Percentiles rank a stretch among this genome's conserved stretches.
Conservation (phyloP, 2,797 vertebrate species). For the Cyprinodon diabolis region DNA sequence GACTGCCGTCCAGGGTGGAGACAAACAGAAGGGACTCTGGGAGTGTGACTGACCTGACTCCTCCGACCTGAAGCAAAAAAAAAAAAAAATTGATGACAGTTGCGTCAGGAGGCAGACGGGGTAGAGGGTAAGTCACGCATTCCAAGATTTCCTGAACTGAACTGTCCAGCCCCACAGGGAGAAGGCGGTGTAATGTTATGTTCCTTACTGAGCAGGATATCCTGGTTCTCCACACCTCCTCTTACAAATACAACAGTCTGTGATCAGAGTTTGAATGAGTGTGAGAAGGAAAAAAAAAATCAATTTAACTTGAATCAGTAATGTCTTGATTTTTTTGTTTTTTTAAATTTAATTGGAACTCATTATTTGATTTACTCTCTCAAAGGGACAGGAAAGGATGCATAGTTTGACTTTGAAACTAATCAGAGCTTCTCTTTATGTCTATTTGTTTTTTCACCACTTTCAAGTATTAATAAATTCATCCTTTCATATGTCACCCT, state of each 20-base stretch:
- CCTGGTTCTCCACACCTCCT: constrained; percentile 30
- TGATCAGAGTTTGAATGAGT: neutral
- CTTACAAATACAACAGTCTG: neutral
- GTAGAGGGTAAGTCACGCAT: constrained; percentile 39
- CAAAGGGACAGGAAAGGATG: no score
- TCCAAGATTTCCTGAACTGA: constrained; percentile 22
- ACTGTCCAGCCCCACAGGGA: constrained; percentile 1
- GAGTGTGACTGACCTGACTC: constrained; percentile 76
- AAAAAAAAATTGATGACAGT: constrained; percentile 10
- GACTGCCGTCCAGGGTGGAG: constrained; percentile 92
- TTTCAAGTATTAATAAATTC: no score
- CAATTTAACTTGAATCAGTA: no score
- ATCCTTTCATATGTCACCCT: neutral
- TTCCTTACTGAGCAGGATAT: constrained; percentile 68
- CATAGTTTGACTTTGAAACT: neutral
- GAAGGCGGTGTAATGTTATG: constrained; percentile 1
- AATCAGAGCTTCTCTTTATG: neutral
- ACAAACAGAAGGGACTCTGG: constrained; percentile 92
- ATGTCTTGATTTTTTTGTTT: neutral
- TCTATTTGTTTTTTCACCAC: neutral
- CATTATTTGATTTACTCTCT: neutral
- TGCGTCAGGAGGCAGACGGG: constrained; percentile 29
- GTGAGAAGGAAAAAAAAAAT: neutral
- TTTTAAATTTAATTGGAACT: neutral
- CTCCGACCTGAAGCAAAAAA: constrained; percentile 63